A percentile compares a stretch with the other conserved stretches of the same genome.
Conservation (phyloP, 2,888 invertebrate genomes). For the Pterobdella sp. region DNA sequence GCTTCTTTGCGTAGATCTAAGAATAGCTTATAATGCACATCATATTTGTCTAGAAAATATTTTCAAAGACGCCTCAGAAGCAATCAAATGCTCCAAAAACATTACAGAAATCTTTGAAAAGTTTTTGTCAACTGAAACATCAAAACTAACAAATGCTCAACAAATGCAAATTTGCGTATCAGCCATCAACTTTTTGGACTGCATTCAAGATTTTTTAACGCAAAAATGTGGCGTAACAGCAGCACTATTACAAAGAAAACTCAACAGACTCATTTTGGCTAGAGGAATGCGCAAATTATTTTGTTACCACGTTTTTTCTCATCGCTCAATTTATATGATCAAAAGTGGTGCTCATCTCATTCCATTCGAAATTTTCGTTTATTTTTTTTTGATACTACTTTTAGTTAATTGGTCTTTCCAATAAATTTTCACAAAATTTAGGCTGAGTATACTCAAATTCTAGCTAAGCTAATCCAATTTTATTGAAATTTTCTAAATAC, state of each 20-base stretch:
- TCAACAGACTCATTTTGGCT: constrained; percentile 20
- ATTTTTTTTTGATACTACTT: too few relatives aligned
- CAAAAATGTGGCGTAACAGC: constrained; percentile 1
- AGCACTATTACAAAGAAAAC: constrained; percentile 19
- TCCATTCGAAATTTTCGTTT: neutral
- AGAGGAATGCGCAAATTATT: constrained; percentile 2
- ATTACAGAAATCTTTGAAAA: neutral
- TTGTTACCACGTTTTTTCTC: constrained; percentile 22
- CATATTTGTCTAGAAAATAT: constrained; percentile 1
- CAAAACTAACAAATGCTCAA: neutral
- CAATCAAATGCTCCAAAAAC: neutral
- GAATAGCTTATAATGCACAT: neutral
- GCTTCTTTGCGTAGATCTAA: constrained; percentile 20
- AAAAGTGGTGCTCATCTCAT: neutral
- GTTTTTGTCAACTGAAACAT: neutral
- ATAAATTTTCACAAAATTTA: too few relatives aligned
- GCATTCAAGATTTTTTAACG: constrained; percentile 6
- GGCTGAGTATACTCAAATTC: too few relatives aligned
- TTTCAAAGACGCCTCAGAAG: neutral
- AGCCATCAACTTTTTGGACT: constrained; percentile 21
- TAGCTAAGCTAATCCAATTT: too few relatives aligned
- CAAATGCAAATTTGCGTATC: constrained; percentile 12
- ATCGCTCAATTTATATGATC: constrained; percentile 14
- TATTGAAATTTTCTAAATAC: too few relatives aligned
- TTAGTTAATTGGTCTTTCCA: too few relatives aligned